phyloP scores from a whole-genome alignment of 2,888 invertebrate genomes.

The Graphium colonna region DNA sequence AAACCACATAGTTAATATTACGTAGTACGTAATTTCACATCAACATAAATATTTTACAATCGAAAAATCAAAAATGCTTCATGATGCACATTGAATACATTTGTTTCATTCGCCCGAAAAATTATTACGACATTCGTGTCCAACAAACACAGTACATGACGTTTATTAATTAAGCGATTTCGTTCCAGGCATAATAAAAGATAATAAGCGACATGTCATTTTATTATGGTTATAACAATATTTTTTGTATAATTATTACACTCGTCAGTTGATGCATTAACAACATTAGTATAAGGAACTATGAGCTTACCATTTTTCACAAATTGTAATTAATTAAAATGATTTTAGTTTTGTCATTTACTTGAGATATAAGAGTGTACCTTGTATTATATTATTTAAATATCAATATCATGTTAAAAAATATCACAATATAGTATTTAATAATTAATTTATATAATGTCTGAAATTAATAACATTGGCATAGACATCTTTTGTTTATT shows the following conservation, averaged over 20 bases:
- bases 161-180: slow-evolving; percentile 15
- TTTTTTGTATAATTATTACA: neutral
- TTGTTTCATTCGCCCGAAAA: neutral
- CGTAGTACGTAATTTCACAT: neutral
- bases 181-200: slow-evolving; percentile 11
- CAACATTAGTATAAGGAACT: too few relatives aligned
- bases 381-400: too few relatives aligned
- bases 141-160: slow-evolving; percentile 9
- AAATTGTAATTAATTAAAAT: too few relatives aligned
- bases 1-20: neutral
- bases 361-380: too few relatives aligned
- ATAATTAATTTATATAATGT: too few relatives aligned
- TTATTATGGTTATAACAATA: slow-evolving; percentile 3
- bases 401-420: too few relatives aligned
- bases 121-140: slow-evolving; percentile 11
- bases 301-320: too few relatives aligned
- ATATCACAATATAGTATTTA: too few relatives aligned
- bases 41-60: neutral
- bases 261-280: neutral
- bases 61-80: neutral
- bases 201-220: slow-evolving; percentile 8
- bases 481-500: too few relatives aligned
- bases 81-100: slow-evolving; percentile 20
- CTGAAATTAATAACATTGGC: too few relatives aligned
- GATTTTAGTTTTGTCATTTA: too few relatives aligned